A percentile compares a stretch with the other conserved stretches of the same genome.
phyloP scores from a whole-genome alignment of 2,888 invertebrate genomes.

The Ophioninae sp. region DNA sequence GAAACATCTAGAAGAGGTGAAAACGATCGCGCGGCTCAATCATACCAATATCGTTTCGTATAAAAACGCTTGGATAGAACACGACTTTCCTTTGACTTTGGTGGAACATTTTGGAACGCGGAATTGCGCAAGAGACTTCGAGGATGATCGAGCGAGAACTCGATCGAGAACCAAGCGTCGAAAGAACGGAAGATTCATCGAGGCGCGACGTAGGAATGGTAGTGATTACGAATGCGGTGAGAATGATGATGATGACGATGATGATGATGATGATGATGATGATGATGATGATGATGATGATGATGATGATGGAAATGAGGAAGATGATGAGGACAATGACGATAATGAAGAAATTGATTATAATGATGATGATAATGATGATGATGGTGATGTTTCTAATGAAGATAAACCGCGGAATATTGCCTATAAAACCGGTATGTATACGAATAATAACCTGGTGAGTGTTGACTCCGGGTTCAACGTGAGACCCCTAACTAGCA shows the following conservation, averaged over 20 bases:
- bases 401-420: conserved; percentile 19
- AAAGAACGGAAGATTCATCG: conserved; percentile 23
- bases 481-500: conserved; percentile 14
- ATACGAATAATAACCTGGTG: conserved; percentile 35
- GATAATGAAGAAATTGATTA: neutral
- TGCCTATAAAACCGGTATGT: conserved; percentile 63
- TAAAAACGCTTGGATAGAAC: conserved; percentile 92
- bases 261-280: neutral
- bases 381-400: conserved; percentile 36
- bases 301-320: too few relatives aligned
- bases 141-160: neutral
- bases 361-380: conserved; percentile 5
- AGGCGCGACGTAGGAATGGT: conserved; percentile 33
- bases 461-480: neutral
- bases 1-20: conserved; percentile 88
- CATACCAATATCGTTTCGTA: conserved; percentile 92
- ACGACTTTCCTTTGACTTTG: conserved; percentile 69
- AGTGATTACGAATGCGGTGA: conserved; percentile 16
- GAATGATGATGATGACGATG: neutral
- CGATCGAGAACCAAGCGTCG: neutral
- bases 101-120: conserved; percentile 56
- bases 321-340: neutral
- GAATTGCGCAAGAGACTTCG: neutral
- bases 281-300: too few relatives aligned
- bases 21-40: conserved; percentile 89